These are phyloP conservation scores for Mionectes macconnelli DNA, from an alignment of 2,113 vertebrate species.

Conservation along the genomic window DNA sequence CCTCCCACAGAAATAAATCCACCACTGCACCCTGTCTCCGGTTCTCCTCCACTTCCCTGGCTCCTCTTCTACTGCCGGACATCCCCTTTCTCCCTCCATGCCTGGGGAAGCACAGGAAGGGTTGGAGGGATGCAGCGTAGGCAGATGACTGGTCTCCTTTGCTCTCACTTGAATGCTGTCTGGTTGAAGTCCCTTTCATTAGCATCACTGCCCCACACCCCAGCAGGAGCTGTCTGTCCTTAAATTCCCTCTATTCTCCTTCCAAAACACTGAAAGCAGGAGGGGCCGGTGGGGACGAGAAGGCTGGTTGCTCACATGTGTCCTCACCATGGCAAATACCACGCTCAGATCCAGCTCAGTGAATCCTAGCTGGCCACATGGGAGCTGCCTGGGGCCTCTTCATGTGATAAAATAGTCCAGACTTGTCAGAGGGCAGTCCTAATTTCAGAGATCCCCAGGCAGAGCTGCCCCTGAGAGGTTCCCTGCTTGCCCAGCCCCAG, in stretches of 20 bases:
- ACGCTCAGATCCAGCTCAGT: neutral
- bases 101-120: neutral
- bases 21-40: neutral
- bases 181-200: neutral
- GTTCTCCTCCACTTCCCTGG: fast-evolving
- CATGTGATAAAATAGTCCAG: neutral
- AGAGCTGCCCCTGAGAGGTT: neutral
- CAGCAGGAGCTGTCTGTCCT: neutral
- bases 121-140: fast-evolving
- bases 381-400: neutral
- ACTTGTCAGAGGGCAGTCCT: neutral
- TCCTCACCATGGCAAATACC: neutral
- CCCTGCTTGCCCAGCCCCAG: neutral
- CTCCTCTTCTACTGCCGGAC: neutral
- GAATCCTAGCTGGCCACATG: fast-evolving
- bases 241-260: neutral
- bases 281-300: neutral
- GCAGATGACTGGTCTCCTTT: neutral
- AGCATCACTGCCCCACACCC: neutral
- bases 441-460: neutral
- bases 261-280: neutral
- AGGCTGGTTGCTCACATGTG: neutral
- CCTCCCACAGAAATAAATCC: neutral
- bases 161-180: neutral
- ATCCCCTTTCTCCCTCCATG: fast-evolving